Evolutionary conservation across 2,113 vertebrate genomes (phyloP), one percentile per base, ranked within the genome.

Genomic region (Hydropotes inermis): DNA sequence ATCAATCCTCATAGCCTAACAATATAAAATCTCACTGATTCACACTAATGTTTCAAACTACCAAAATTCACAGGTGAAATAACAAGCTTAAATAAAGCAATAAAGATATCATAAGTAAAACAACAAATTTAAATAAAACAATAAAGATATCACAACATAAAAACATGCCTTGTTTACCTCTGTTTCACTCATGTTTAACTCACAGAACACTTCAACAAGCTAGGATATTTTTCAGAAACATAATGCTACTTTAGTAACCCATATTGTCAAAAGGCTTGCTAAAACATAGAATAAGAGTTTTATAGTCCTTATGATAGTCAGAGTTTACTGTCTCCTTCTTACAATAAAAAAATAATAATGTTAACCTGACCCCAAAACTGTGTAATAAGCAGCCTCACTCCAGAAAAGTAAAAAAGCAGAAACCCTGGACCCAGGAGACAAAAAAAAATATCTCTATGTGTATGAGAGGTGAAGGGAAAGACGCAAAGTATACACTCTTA

Each of bases 141-240:
- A 76, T 43, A 52, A 95, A 79, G 61, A 21, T 47, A 87, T 3
- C 43, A 60, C 52, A 94, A 57, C 10, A 43, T 19, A 92, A 93
- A 92, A 78, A 45, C 23, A 13, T 36, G 55, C 33, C 58, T 39
- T 21, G 55, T 27, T 39, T 23, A 52, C 57, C 61, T 79, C 50
- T 89, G 55, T 74, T 87, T 96, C 85, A 52, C 30, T 81, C 78
- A 52, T 13, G 50, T 86, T 89, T 87, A 89, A 43, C n/a, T 96
- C 93, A 57, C 0, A 97, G 81, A 93, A 97, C 55, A 67, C 43
- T 79, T 91, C 36, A 87, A 55, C 25, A 83, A 92, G 83, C n/a
- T 54, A 60, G 67, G 30, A 5, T 43, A 84, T 25, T 61, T 92
- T 94, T 91, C 83, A 89, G 89, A 64, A 95, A 96, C 97, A 79